phyloP scores from a whole-genome alignment of 2,797 vertebrate genomes.

The Neopelma chrysocephalum region DNA sequence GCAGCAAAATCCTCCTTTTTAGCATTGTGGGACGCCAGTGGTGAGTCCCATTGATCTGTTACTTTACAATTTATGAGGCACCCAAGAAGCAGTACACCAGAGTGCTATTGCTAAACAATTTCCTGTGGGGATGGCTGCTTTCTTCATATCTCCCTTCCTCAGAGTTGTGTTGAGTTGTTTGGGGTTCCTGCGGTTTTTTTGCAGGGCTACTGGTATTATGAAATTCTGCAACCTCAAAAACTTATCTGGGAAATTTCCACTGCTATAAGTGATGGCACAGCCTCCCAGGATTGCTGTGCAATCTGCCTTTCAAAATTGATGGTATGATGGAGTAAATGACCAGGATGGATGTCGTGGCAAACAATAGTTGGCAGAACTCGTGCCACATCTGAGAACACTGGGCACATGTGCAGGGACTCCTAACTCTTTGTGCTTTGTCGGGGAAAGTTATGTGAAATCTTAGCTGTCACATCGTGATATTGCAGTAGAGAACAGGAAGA shows the following conservation, averaged over 20 bases:
- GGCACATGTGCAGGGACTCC: neutral
- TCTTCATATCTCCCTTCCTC: neutral
- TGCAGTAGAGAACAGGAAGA: neutral
- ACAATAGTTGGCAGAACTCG: neutral
- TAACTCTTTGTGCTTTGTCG: neutral
- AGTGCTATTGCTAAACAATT: neutral
- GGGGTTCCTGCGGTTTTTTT: neutral
- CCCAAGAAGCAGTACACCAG: neutral
- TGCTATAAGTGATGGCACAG: neutral
- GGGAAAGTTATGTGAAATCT: neutral
- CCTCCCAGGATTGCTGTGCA: neutral
- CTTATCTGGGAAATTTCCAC: neutral
- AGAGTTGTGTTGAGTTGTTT: neutral
- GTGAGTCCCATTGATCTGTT: neutral
- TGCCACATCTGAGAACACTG: neutral
- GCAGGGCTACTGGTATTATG: neutral
- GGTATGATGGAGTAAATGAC: neutral
- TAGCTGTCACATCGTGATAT: neutral
- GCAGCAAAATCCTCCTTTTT: neutral
- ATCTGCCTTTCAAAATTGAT: neutral
- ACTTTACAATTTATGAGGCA: neutral
- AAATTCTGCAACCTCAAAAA: neutral
- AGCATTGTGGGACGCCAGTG: neutral
- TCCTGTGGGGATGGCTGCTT: neutral
- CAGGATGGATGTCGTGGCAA: neutral